Base-by-base conservation (phyloP, 2,113 vertebrate genomes). In the Laticauda colubrina region DNA sequence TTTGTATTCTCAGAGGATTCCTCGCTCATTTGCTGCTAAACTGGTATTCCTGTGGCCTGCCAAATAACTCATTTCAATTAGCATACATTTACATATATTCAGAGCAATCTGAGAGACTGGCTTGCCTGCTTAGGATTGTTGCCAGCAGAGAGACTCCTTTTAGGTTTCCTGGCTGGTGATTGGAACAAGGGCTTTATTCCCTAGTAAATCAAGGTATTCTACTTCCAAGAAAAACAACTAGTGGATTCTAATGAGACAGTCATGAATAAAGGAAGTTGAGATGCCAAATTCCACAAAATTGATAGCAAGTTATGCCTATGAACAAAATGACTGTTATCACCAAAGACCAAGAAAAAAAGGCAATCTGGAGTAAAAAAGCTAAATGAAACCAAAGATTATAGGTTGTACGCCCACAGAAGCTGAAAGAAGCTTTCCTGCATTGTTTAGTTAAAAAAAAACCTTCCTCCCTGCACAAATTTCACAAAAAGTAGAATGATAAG, bases 11-110 rank as follows among this genome's bases (percentile, higher is more conserved):
- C 96, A 93, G 11, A 53, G 34, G 75, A 96, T 90, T 75, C 39
- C n/a, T 96, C 95, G 56, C 45, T 96, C 88, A 95, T 92, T 43
- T 95, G 64, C 94, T 92, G 61, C 91, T 96, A 95, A 97, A 96
- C n/a, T 91, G 56, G 81, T 85, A 94, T 92, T 96, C 89, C 93
- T 95, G 87, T 92, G 24, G 89, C 85, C 94, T 96, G 85, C 93
- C 94, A 97, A 97, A 95, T 92, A 96, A 91, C 48, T 43, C 57
- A 91, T 95, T 96, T 94, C 88, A 94, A 97, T 96, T 94, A 95
- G 89, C 88, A 95, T 96, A 93, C 14, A 90, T 95, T 96, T 96
- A 91, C 92, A 95, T 95, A 93, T 55, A 94, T 55, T 94, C 93
- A 89, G 93, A 93, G 54, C 94, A 61, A 95, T 24, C 18, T 5